Evolutionary conservation across 2,113 vertebrate species (phyloP), one percentile per base, ranked within the genome.

Genomic region (Catharus bicknelli): DNA sequence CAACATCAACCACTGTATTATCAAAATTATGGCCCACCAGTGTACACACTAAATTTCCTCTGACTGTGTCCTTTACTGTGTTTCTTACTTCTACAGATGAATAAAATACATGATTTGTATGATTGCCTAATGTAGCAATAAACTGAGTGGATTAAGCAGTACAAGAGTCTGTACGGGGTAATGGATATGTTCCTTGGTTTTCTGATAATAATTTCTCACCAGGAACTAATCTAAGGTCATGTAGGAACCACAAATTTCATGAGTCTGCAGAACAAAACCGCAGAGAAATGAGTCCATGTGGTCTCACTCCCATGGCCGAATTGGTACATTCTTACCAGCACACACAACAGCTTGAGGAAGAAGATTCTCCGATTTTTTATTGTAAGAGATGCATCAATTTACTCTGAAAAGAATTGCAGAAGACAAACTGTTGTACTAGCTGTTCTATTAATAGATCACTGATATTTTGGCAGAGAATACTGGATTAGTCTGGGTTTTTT

Each of bases 401-500:
- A 66, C 54, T 95, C 25, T 85, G 69, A 79, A 97, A 94, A 85
- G 23, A 96, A 92, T 94, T 91, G 90, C 45, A 84, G 74, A 91
- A 95, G 58, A 92, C 47, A 96, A 97, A 96, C 50, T 86, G 42
- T 94, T 96, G n/a, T 74, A 75, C 45, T 92, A 82, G 32, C 42
- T 93, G 23, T 75, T 69, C 73, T 64, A 73, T 87, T 22, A 94
- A 87, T 70, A 96, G 59, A 80, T 94, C 61, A 91, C 74, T 18
- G 59, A 82, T 79, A 57, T 78, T 30, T 88, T 90, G 59, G 20
- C 55, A 96, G 68, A 89, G 32, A 89, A 36, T 67, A 86, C 29
- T 78, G 40, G 70, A 94, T 70, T 45, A 66, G 8, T 57, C 40
- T 80, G 11, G 16, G 1, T 26, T 51, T 23, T 40, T 92, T 80